Evolutionary conservation across 2,113 vertebrate species (phyloP).

Genomic region (Tachycineta bicolor): DNA sequence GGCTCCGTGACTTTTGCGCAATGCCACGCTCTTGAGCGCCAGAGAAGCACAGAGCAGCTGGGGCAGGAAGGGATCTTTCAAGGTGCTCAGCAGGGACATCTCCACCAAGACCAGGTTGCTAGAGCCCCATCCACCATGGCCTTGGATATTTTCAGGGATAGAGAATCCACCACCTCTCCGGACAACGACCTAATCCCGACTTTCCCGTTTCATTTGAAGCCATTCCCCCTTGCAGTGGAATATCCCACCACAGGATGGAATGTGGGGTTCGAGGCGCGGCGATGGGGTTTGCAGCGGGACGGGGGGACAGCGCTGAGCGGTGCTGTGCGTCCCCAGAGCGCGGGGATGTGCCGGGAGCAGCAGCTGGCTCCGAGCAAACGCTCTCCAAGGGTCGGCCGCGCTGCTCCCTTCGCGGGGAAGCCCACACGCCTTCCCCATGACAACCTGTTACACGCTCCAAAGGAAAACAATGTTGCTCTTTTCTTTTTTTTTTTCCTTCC

Average conservation of each 20-base stretch:
- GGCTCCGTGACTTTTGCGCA: rapidly evolving
- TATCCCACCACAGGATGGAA: rapidly evolving
- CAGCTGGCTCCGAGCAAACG: not conserved
- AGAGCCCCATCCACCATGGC: not conserved
- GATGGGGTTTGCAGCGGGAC: not conserved
- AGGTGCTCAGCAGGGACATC: not conserved
- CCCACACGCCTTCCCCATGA: conserved; percentile 50
- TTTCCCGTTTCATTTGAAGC: not conserved
- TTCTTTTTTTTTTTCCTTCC: not conserved
- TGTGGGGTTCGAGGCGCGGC: not conserved
- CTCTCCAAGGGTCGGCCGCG: not conserved
- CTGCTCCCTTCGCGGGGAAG: not conserved
- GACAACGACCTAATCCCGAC: rapidly evolving
- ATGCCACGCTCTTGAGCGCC: not conserved
- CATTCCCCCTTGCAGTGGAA: rapidly evolving
- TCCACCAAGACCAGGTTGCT: too few species aligned
- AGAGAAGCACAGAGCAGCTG: not conserved
- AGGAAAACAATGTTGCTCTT: conserved; percentile 19
- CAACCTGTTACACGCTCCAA: not conserved
- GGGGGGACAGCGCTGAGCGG: not conserved
- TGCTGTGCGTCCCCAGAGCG: not conserved
- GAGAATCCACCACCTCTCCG: not conserved
- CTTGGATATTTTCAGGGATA: not conserved
- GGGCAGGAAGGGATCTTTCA: not conserved
- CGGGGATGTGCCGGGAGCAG: not conserved